Conservation (phyloP, 2,888 invertebrate species). For the Cerastis leucographa region DNA sequence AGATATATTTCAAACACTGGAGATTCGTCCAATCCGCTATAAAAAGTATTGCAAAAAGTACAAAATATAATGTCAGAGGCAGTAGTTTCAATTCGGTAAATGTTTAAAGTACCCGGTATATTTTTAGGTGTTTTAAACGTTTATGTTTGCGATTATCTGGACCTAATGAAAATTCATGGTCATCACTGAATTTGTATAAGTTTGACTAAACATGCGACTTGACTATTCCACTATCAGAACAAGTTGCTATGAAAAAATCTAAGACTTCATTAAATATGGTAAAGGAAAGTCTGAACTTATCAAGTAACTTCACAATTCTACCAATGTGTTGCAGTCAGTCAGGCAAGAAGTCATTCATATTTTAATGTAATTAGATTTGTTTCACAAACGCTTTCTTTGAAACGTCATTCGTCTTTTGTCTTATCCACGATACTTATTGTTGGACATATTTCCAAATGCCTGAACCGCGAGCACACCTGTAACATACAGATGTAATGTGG, state of each 20-base stretch:
- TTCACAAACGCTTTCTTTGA: background rate
- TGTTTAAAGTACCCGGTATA: conserved; percentile 22
- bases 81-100: conserved; percentile 24
- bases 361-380: background rate
- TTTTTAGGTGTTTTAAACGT: background rate
- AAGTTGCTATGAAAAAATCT: background rate
- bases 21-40: conserved; percentile 67
- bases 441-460: background rate
- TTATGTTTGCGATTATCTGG: background rate
- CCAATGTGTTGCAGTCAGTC: background rate
- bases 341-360: background rate
- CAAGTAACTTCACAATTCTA: background rate
- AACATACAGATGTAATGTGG: conserved; percentile 67
- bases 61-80: conserved; percentile 55
- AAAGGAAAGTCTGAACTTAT: background rate
- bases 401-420: background rate
- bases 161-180: background rate
- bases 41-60: conserved; percentile 70
- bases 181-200: background rate
- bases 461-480: conserved; percentile 14
- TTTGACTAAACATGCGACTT: background rate
- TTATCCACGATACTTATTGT: background rate
- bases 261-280: background rate
- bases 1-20: conserved; percentile 71
- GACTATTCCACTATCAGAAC: background rate